Evolutionary conservation across 2,888 invertebrate species (phyloP), one percentile per base, ranked within the genome.

Genomic region (Pristionchus japonicus): DNA sequence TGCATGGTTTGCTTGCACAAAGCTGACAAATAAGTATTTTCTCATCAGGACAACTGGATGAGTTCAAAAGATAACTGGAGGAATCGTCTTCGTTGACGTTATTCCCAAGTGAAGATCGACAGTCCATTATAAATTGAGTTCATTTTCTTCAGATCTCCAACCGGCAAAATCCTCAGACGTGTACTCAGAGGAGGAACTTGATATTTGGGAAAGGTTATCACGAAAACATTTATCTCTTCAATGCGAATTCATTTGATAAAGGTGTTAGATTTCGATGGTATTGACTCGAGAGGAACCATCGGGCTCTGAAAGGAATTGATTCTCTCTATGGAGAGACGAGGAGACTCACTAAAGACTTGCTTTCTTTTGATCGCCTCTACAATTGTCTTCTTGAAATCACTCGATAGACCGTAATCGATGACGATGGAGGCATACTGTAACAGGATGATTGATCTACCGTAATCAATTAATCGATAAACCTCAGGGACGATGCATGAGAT

Each of bases 401-500:
- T 9, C 74, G 40, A 37, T 23, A 74, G 40, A 43, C 34, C n/a
- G 74, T 74, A 74, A 23, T 74, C 43, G 37, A 74, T 37, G 1
- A 74, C 74, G 74, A 74, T 74, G 23, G 37, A 37, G 40, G 74
- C 74, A 40, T 74, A 74, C 74, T 74, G 74, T 0, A 74, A 40
- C 43, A 3, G 64, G 13, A 27, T 23, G n/a, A 43, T 31, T 23
- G 31, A 64, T 64, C n/a, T 27, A 31, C 0, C 3, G 64, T 27
- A 2, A 31, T 31, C 1, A n/a, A 15, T 27, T 0, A 31, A 34
- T 34, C 2, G 11, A 9, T 27, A 1, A 67, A 67, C 74, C 40
- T 74, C 43, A 23, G 74, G 74, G 9, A 74, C 74, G 74, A 74
- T 74, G 40, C 74, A 74, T 20, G 74, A 74, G 3, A 74, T 74